Evolutionary conservation across 2,797 vertebrate species (phyloP).

Genomic region (Limosa lapponica): DNA sequence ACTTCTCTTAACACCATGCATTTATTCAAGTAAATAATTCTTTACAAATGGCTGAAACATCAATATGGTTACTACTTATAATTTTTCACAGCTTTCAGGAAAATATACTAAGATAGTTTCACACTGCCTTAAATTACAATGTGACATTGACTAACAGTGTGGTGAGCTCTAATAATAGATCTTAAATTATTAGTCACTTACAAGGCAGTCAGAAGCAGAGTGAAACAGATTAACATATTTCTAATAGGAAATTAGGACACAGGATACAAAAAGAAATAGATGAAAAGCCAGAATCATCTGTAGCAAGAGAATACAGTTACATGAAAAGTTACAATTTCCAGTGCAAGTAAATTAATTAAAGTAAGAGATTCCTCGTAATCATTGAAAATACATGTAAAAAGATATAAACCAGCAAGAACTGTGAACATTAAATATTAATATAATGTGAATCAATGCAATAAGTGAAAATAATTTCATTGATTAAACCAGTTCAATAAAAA

Average conservation of each 20-base stretch:
- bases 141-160: slow-evolving; percentile 64
- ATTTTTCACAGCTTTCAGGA: slow-evolving; percentile 54
- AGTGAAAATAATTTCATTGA: neutral
- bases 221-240: slow-evolving; percentile 11
- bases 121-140: slow-evolving; percentile 54
- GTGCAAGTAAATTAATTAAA: neutral
- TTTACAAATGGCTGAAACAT: slow-evolving; percentile 16
- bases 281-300: neutral
- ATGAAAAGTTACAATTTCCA: neutral
- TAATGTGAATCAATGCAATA: neutral
- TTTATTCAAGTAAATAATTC: neutral
- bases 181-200: slow-evolving; percentile 65
- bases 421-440: neutral
- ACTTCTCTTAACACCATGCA: neutral
- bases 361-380: neutral
- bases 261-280: neutral
- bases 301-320: neutral
- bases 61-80: slow-evolving; percentile 9
- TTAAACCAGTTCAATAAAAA: neutral
- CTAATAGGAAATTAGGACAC: slow-evolving; percentile 50
- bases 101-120: slow-evolving; percentile 49
- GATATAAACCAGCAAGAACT: neutral
- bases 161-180: slow-evolving; percentile 70
- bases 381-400: neutral
- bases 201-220: slow-evolving; percentile 40